Evolutionary conservation across 2,113 vertebrate genomes (phyloP).

Genomic region (Ammodramus savannarum): DNA sequence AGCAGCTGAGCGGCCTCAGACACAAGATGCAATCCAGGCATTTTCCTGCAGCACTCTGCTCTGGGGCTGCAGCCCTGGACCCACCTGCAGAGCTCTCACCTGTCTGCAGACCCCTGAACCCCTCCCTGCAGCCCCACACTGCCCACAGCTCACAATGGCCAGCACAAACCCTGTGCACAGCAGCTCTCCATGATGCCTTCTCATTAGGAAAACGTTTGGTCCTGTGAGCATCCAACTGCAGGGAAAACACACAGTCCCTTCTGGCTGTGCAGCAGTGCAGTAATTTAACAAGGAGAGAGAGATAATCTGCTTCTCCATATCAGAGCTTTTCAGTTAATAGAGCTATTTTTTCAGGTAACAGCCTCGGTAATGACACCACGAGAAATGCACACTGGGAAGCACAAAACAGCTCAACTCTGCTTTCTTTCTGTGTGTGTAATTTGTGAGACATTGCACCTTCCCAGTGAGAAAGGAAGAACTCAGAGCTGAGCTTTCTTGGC

Average conservation of each 20-base stretch:
- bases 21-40: no score
- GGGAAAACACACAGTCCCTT: neutral
- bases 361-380: neutral
- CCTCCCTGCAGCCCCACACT: no score
- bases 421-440: neutral
- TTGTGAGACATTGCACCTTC: neutral
- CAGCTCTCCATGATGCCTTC: neutral
- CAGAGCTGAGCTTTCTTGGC: neutral
- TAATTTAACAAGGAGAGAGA: neutral
- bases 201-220: neutral
- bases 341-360: constrained; percentile 25
- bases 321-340: constrained; percentile 29
- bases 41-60: rapidly evolving
- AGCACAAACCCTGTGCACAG: neutral
- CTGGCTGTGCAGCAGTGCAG: neutral
- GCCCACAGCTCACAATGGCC: rapidly evolving
- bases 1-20: no score
- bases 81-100: neutral
- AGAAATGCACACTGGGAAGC: neutral
- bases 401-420: neutral
- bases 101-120: neutral
- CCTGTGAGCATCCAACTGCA: neutral
- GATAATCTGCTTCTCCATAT: constrained; percentile 1
- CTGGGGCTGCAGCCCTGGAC: neutral
- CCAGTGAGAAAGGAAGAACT: neutral